Percentiles rank a stretch among this genome's conserved stretches.
Evolutionary conservation across 2,888 invertebrate species (phyloP).

Genomic region (Philhelius pedissequus): DNA sequence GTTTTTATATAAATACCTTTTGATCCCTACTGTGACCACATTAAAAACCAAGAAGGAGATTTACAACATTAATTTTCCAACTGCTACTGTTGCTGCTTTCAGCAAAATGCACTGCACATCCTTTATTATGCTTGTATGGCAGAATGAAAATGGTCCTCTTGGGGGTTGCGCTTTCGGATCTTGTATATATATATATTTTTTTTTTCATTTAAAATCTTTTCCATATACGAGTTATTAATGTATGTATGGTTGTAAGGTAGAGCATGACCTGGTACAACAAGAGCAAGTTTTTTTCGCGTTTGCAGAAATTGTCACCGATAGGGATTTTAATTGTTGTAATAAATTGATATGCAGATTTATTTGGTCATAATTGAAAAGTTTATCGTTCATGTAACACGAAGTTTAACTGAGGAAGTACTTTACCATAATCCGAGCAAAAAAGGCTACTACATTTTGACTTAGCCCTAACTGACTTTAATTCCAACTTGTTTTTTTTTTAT

Average conservation of each 20-base stretch:
- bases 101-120: conserved; percentile 8
- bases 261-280: background rate
- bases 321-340: conserved; percentile 21
- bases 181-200: no score
- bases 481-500: no score
- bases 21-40: conserved; percentile 6
- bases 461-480: no score
- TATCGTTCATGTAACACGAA: background rate
- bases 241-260: no score
- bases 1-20: background rate
- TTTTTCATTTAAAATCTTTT: background rate
- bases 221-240: no score
- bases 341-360: conserved; percentile 57
- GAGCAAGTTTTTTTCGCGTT: background rate
- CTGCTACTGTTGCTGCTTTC: background rate
- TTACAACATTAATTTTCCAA: conserved; percentile 32
- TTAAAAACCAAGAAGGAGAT: conserved; percentile 7
- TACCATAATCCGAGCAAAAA: no score
- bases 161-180: background rate
- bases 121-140: background rate
- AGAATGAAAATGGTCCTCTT: background rate
- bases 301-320: background rate
- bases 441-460: no score
- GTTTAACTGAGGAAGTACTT: no score
- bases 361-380: conserved; percentile 52